Conservation (phyloP, 2,113 vertebrate genomes). For the Lepidothrix coronata region DNA sequence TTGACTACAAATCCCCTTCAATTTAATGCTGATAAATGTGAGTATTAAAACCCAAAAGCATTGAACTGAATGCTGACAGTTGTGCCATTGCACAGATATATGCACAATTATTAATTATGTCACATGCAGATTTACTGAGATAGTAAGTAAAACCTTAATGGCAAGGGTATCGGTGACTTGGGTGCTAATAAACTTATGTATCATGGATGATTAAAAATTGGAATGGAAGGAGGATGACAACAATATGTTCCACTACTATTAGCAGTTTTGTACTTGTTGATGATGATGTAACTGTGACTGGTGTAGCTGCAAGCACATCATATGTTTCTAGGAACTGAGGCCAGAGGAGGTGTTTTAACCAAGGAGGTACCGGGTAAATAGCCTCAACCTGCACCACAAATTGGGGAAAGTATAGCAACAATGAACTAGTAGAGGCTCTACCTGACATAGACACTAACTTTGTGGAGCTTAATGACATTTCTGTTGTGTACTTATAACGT, state of each 20-base stretch:
- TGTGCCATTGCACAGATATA: neutral
- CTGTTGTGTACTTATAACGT: neutral
- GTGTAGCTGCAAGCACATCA: neutral
- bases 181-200: neutral
- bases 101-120: neutral
- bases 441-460: neutral
- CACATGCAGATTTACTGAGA: neutral
- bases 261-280: neutral
- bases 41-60: neutral
- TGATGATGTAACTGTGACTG: neutral
- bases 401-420: neutral
- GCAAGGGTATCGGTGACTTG: neutral
- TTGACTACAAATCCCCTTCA: neutral
- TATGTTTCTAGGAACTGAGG: neutral
- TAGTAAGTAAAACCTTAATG: neutral
- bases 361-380: neutral
- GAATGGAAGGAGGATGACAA: neutral
- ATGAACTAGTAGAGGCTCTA: neutral
- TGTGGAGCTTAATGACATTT: neutral
- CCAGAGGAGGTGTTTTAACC: neutral
- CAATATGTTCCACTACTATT: neutral
- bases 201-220: neutral
- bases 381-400: neutral
- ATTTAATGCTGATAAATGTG: neutral
- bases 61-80: neutral